Conservation (phyloP, 53 echinoderm and acorn worm species). For the Patiria pectinifera region DNA sequence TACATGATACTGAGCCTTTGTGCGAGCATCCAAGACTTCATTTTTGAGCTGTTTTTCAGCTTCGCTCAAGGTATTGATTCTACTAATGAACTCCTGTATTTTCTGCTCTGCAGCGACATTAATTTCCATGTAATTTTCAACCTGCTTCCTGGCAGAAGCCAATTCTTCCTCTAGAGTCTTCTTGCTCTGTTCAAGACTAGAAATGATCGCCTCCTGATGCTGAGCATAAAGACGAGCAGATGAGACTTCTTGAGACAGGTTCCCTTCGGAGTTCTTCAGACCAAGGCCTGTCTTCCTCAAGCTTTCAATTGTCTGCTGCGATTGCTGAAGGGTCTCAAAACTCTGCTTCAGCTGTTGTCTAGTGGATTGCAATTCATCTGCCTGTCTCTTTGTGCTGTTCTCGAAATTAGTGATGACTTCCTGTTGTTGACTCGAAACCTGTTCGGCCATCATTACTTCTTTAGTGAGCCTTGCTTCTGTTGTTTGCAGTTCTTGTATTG, state of each 20-base stretch:
- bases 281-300: background rate
- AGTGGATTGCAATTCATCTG: background rate
- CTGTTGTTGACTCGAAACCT: background rate
- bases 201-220: background rate
- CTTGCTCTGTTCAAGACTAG: background rate
- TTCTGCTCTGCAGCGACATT: conserved; percentile 4
- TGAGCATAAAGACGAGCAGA: background rate
- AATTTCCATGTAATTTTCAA: too few relatives aligned
- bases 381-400: background rate
- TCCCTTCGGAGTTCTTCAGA: background rate
- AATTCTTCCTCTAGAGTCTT: background rate
- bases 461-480: too few relatives aligned
- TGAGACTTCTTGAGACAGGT: background rate
- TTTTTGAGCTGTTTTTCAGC: background rate
- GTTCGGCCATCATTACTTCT: background rate
- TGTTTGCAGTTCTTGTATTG: too few relatives aligned
- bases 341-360: background rate
- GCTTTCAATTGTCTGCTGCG: background rate
- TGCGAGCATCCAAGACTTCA: background rate
- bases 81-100: background rate
- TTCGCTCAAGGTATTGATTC: background rate
- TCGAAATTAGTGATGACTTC: background rate
- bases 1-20: background rate
- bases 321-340: background rate
- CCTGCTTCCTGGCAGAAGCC: background rate